These are phyloP conservation scores for Coreius guichenoti DNA, from an alignment of 2,797 vertebrate species.

Conservation along the genomic window DNA sequence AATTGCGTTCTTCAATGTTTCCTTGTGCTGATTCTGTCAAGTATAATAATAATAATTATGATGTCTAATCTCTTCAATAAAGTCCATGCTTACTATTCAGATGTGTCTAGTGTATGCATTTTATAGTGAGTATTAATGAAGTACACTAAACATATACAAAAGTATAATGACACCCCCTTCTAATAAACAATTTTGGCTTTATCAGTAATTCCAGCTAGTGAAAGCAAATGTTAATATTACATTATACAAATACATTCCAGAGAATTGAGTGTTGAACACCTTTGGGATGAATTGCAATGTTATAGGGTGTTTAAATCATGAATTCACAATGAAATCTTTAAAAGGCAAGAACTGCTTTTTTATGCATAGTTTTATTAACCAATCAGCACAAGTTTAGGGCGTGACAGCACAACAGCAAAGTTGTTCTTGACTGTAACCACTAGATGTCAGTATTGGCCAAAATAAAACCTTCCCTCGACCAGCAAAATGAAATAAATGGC, in stretches of 20 bases:
- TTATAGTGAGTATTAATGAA: neutral
- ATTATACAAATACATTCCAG: neutral
- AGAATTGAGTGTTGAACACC: neutral
- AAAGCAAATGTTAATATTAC: neutral
- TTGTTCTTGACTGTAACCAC: conserved; percentile 50
- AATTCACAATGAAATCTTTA: neutral
- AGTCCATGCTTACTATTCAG: neutral
- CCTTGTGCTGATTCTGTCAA: neutral
- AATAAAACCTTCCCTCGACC: neutral
- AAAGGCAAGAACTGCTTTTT: neutral
- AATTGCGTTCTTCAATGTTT: neutral
- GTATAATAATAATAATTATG: neutral
- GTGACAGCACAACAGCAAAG: conserved; percentile 14
- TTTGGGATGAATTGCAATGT: neutral
- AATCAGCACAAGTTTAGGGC: neutral
- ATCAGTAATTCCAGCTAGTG: neutral
- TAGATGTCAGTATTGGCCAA: conserved; percentile 68
- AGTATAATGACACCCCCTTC: neutral
- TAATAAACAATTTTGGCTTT: neutral
- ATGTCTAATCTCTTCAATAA: neutral
- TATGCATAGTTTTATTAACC: neutral
- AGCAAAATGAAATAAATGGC: neutral
- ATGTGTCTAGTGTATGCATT: neutral
- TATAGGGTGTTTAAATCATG: neutral
- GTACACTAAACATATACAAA: neutral